phyloP scores from a whole-genome alignment of 2,888 invertebrate genomes.

The Perizoma affinitatum region DNA sequence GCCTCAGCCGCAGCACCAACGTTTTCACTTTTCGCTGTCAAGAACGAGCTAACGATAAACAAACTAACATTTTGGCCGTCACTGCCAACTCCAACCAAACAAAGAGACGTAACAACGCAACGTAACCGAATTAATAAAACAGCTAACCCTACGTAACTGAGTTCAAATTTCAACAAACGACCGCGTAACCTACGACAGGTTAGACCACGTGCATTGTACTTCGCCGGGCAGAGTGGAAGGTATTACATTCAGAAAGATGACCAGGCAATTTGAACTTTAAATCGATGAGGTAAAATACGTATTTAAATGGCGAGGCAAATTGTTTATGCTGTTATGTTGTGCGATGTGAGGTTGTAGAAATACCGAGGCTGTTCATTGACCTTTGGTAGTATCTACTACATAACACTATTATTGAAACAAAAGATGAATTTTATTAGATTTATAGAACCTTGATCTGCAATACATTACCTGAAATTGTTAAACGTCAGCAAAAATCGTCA shows the following conservation, averaged over 20 bases:
- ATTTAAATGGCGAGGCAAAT: slow-evolving; percentile 47
- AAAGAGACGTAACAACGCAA: slow-evolving; percentile 49
- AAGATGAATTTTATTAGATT: slow-evolving; percentile 74
- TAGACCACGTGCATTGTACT: slow-evolving; percentile 53
- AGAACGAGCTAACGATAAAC: slow-evolving; percentile 82
- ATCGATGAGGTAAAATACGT: slow-evolving; percentile 47
- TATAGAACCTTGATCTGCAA: slow-evolving; percentile 74
- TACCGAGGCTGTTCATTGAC: slow-evolving; percentile 84
- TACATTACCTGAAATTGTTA: slow-evolving; percentile 53
- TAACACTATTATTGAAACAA: slow-evolving; percentile 76
- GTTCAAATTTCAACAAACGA: slow-evolving; percentile 60
- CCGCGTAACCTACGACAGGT: slow-evolving; percentile 54
- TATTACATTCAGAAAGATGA: slow-evolving; percentile 49
- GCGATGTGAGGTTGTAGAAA: slow-evolving; percentile 67
- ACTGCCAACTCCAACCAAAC: slow-evolving; percentile 59
- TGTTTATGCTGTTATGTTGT: slow-evolving; percentile 58
- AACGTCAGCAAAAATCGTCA: slow-evolving; percentile 17
- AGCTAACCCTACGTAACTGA: slow-evolving; percentile 51
- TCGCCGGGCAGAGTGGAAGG: slow-evolving; percentile 63
- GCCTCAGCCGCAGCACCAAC: slow-evolving; percentile 69
- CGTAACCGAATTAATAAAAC: slow-evolving; percentile 47
- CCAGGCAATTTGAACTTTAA: slow-evolving; percentile 60
- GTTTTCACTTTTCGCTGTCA: slow-evolving; percentile 85
- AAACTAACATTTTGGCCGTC: slow-evolving; percentile 82
- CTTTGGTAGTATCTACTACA: slow-evolving; percentile 70